These are phyloP conservation scores for Eulithis prunata DNA, from an alignment of 2,888 invertebrate genomes.

Conservation along the genomic window DNA sequence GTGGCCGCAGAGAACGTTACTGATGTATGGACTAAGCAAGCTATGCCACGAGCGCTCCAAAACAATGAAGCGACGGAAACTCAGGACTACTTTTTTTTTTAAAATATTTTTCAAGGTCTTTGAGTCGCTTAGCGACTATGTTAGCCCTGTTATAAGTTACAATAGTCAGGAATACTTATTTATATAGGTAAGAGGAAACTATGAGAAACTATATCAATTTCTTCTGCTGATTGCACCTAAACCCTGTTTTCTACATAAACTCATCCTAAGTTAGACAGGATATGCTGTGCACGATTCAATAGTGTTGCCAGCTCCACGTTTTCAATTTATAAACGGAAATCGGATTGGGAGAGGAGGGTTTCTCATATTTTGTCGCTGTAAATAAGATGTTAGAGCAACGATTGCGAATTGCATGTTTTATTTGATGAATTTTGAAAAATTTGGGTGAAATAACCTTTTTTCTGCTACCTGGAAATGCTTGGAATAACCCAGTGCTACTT, in stretches of 20 bases:
- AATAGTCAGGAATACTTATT: no score
- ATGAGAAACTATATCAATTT: no score
- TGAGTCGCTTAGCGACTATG: no score
- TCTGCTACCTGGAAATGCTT: neutral
- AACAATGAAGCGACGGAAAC: no score
- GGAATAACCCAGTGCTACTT: neutral
- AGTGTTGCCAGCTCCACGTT: constrained; percentile 17
- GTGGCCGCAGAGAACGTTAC: no score
- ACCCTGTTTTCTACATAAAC: constrained; percentile 2
- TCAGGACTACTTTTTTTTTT: no score
- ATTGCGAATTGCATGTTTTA: neutral
- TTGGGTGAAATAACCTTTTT: neutral
- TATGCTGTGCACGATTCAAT: constrained; percentile 21
- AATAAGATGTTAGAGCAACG: neutral
- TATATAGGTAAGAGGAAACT: no score
- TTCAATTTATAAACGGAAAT: constrained; percentile 32
- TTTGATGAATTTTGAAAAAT: neutral
- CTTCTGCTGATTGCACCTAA: neutral
- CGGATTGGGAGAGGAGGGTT: constrained; percentile 11
- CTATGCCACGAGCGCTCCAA: no score
- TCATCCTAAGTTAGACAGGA: constrained; percentile 8
- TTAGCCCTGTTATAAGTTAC: no score
- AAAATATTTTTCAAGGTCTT: no score
- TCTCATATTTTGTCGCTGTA: constrained; percentile 26
- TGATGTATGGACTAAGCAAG: no score